Conservation (phyloP, 2,888 invertebrate species). For the Diogma glabrata region DNA sequence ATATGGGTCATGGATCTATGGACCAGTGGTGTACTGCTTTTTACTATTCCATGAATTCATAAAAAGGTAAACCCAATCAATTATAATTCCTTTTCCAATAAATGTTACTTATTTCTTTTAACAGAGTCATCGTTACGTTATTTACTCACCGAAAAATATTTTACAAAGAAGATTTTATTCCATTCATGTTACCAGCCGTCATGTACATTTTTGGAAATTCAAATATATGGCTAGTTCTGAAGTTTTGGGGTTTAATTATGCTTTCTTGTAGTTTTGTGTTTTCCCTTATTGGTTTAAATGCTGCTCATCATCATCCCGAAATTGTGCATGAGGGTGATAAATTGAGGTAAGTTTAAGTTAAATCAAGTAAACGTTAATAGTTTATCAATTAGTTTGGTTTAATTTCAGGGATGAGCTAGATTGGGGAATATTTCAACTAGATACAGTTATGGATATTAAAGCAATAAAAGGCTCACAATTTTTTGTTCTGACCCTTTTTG, state of each 20-base stretch:
- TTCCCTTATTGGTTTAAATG: conserved; percentile 52
- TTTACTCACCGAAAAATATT: conserved; percentile 26
- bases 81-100: too few relatives aligned
- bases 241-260: conserved; percentile 44
- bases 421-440: conserved; percentile 68
- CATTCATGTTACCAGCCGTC: conserved; percentile 34
- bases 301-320: conserved; percentile 68
- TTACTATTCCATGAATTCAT: conserved; percentile 27
- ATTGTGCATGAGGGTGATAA: conserved; percentile 70
- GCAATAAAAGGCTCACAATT: conserved; percentile 55
- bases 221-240: conserved; percentile 23
- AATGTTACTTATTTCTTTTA: too few relatives aligned
- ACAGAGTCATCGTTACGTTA: conserved; percentile 21
- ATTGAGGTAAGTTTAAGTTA: conserved; percentile 40
- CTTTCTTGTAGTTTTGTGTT: conserved; percentile 48
- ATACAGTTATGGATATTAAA: conserved; percentile 58
- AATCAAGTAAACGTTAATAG: background rate
- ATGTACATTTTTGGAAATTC: conserved; percentile 34
- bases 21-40: conserved; percentile 32
- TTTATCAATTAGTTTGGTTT: background rate
- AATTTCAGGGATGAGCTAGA: conserved; percentile 39
- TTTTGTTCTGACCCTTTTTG: conserved; percentile 58
- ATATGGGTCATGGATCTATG: conserved; percentile 42
- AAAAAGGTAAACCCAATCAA: conserved; percentile 27
- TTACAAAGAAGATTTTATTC: conserved; percentile 35